Base-by-base conservation (phyloP, 2,888 invertebrate species). In the Gastrophysa polygoni region DNA sequence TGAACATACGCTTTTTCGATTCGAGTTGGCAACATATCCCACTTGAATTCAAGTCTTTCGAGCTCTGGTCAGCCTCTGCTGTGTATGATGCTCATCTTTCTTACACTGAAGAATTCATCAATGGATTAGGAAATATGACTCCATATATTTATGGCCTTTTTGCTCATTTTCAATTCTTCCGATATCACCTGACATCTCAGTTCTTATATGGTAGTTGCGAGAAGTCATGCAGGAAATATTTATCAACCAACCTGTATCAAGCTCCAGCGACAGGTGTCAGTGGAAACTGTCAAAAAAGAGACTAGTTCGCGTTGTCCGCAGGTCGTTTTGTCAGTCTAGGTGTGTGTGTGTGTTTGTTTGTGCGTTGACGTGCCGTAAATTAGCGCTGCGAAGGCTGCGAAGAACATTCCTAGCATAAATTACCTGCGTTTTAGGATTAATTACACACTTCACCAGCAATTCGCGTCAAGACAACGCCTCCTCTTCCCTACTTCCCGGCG, bases 361-460 rank as follows among this genome's bases (percentile, higher is more conserved):
- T 73, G 76, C 72, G 79, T 77, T 80, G 81, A 81, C 80, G 80
- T 75, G 75, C 74, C 79, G 80, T 82, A 82, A 81, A 81, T 82
- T 82, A 81, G 80, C 79, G 80, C 75, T 75, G 74, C 77, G 76
- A 75, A 77, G 76, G 76, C 75, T 79, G 81, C 80, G 81, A 81
- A 81, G 80, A 82, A 82, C 81, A 81, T 81, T 81, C 81, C 78
- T 75, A 74, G 80, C 81, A 82, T 81, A 82, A 82, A 82, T 82
- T 81, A 82, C 80, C 81, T 81, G 80, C 81, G 80, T 81, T 81
- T 81, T 81, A 79, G 78, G 80, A 80, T 81, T 81, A 81, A 81
- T 81, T 81, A 81, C 78, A 81, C 81, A 81, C 81, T 81, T 80
- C 80, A 80, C 79, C 80, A 78, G 78, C 78, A 76, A 77, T 76